Percentiles rank a stretch among this genome's conserved stretches.
These are phyloP conservation scores for Remorina albescens DNA, from an alignment of 2,797 vertebrate species.

Conservation along the genomic window DNA sequence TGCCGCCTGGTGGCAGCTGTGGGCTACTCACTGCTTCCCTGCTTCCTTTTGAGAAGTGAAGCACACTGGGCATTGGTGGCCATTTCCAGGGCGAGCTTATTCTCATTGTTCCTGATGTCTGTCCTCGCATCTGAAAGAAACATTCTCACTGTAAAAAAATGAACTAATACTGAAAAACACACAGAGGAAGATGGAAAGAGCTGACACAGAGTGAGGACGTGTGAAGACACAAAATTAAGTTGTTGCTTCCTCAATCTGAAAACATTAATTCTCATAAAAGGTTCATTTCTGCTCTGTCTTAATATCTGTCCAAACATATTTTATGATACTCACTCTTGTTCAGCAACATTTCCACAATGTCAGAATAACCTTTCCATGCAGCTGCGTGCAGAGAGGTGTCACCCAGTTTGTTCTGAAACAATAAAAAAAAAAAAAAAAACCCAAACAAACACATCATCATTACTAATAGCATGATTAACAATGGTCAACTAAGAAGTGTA, in stretches of 20 bases:
- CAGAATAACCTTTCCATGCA: constrained; percentile 97
- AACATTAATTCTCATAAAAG: background rate
- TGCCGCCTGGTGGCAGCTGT: constrained; percentile 32
- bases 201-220: background rate
- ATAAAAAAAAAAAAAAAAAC: background rate
- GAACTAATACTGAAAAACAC: no score
- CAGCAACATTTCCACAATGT: constrained; percentile 96
- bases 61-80: constrained; percentile 94
- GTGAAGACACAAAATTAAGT: background rate
- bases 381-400: constrained; percentile 97
- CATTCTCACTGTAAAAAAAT: background rate
- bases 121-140: constrained; percentile 88
- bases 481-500: background rate
- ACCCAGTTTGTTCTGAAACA: constrained; percentile 95
- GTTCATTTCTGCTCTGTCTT: background rate
- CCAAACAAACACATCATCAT: constrained; percentile 23
- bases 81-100: constrained; percentile 96
- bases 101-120: constrained; percentile 96
- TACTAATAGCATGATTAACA: background rate
- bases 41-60: constrained; percentile 93
- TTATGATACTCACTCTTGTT: constrained; percentile 85
- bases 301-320: background rate
- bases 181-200: background rate
- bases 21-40: constrained; percentile 78
- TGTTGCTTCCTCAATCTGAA: background rate